A percentile compares a stretch with the other conserved stretches of the same genome.
These are phyloP conservation scores for Eurystomus glaucurus DNA, from an alignment of 2,797 vertebrate genomes.

Conservation along the genomic window DNA sequence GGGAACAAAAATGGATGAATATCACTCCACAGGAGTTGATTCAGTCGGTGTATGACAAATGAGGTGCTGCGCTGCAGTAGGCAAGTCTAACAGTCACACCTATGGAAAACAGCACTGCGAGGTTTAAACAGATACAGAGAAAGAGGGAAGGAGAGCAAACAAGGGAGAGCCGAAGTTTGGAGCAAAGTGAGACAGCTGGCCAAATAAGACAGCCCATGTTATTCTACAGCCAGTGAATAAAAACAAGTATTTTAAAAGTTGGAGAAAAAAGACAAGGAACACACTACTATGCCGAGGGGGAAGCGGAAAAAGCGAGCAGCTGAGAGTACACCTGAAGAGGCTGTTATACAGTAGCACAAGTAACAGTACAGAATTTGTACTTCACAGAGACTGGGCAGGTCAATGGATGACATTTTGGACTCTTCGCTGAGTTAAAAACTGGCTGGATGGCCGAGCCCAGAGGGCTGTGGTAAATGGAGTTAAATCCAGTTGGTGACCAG, in stretches of 20 bases:
- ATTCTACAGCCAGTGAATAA: constrained; percentile 12
- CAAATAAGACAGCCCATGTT: constrained; percentile 28
- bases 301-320: neutral
- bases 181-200: neutral
- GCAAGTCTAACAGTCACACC: constrained; percentile 29
- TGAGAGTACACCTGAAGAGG: neutral
- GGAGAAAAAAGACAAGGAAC: neutral
- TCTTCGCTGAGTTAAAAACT: too few relatives aligned
- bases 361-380: neutral
- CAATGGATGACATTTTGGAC: neutral
- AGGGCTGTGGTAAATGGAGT: too few relatives aligned
- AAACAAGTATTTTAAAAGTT: neutral
- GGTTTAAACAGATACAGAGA: constrained; percentile 42
- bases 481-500: too few relatives aligned
- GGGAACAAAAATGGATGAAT: neutral
- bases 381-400: neutral
- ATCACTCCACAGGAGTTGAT: neutral
- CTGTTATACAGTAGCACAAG: neutral
- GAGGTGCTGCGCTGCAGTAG: neutral
- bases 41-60: neutral
- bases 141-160: neutral
- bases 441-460: too few relatives aligned
- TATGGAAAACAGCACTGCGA: constrained; percentile 28
- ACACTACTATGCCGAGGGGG: neutral
- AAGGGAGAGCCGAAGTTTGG: neutral